These are phyloP conservation scores for Apamea monoglypha DNA, from an alignment of 2,888 invertebrate species.

Conservation along the genomic window DNA sequence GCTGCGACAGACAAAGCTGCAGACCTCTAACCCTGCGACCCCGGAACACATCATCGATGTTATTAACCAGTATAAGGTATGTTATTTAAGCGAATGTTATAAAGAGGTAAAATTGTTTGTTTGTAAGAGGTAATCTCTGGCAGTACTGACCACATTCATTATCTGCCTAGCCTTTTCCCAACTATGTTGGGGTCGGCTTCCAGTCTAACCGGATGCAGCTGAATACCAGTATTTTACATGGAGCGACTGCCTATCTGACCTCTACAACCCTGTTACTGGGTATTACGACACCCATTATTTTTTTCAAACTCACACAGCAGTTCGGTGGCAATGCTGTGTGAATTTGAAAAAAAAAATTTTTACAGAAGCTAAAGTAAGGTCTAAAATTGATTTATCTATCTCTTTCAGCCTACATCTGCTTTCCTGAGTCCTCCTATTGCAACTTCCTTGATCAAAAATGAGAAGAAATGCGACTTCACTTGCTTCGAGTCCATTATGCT, in stretches of 20 bases:
- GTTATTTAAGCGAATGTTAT: not conserved
- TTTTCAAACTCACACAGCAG: not conserved
- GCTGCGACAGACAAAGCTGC: slow-evolving; percentile 70
- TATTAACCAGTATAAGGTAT: slow-evolving; percentile 83
- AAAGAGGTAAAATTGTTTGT: not conserved
- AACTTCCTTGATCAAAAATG: slow-evolving; percentile 68
- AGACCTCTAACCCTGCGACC: slow-evolving; percentile 75
- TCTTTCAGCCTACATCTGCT: slow-evolving; percentile 73
- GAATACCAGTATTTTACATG: no score
- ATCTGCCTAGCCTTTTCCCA: no score
- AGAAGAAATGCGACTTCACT: slow-evolving; percentile 77
- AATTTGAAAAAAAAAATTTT: no score
- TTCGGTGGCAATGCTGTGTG: no score
- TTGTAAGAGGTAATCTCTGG: not conserved
- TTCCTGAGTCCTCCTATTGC: slow-evolving; percentile 70
- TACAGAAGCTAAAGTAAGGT: not conserved
- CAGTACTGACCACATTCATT: no score
- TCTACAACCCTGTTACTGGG: no score
- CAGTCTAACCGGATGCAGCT: no score
- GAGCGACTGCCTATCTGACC: no score
- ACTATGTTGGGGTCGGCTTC: no score
- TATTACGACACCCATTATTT: not conserved
- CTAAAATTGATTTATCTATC: not conserved
- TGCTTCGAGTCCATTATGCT: slow-evolving; percentile 73
- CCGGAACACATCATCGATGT: slow-evolving; percentile 77